Base-by-base conservation (phyloP, 2,113 vertebrate genomes). In the Otus sunia region DNA sequence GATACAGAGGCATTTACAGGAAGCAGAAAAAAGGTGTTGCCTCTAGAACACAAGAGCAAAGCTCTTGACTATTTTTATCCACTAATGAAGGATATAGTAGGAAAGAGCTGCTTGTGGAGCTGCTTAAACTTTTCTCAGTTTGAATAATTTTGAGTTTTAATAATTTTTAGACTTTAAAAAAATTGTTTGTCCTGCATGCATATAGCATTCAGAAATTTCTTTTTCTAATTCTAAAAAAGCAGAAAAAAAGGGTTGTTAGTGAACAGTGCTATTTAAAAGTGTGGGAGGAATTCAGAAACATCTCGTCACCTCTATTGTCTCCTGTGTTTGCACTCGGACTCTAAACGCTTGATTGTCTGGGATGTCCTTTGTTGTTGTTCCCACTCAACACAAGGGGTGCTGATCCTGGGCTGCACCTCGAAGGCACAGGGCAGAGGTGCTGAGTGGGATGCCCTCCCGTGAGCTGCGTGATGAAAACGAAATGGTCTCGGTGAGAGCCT, bases 21-120 rank as follows among this genome's bases (percentile, higher is more conserved):
- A 97, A 96, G 67, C 75, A 82, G 87, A 94, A 86, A 88, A 87
- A 95, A 95, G 77, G 89, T 96, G 91, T 88, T 94, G 84, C 81
- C 87, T 86, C 81, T 66, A 86, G 62, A 97, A 59, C 39, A 68
- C n/a, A 36, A 94, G 74, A 93, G 80, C 81, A 87, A 87, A 93
- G 62, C 90, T 94, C 36, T 86, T 74, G 66, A 60, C 89, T 95
- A 23, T 97, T 96, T 95, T 97, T 97, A 85, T 87, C 80, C 53
- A 9, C 58, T 49, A 69, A 32, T 92, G 76, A 92, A 74, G 63
- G 41, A 55, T 75, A 43, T 15, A 68, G 32, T 91, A 87, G 55
- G 34, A 76, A 95, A 85, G 17, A 91, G 60, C 85, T 90, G 50
- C 56, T 45, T 47, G 30, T 1, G 3, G 8, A 79, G n/a, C 56